phyloP scores from a whole-genome alignment of 2,797 vertebrate species.

The Hoplostethus mediterraneus region DNA sequence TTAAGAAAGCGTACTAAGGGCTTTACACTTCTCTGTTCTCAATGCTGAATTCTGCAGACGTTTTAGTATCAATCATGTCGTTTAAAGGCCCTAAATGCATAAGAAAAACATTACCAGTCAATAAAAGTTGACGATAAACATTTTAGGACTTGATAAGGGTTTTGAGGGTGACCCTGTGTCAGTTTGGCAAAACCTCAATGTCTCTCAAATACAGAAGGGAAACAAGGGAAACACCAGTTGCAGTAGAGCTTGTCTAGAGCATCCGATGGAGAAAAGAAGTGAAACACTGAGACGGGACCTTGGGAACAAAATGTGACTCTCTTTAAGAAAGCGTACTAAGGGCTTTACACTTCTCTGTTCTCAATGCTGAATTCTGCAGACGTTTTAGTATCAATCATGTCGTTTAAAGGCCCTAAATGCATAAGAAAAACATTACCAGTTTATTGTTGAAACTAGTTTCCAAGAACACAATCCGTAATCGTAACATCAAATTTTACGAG shows the following conservation, averaged over 20 bases:
- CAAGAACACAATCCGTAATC: background rate
- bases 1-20: conserved; percentile 23
- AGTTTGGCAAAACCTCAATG: background rate
- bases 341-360: conserved; percentile 3
- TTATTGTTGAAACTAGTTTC: background rate
- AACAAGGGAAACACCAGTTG: no score
- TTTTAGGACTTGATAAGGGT: background rate
- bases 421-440: background rate
- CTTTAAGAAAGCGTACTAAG: conserved; percentile 18
- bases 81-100: background rate
- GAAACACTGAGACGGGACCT: conserved; percentile 46
- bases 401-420: background rate
- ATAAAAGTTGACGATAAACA: conserved; percentile 17
- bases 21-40: background rate
- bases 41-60: background rate
- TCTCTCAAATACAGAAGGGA: background rate
- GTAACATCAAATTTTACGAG: background rate
- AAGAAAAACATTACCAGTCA: background rate
- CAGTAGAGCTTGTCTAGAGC: background rate
- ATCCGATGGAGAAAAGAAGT: conserved; percentile 34
- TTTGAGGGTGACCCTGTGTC: conserved; percentile 3
- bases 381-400: conserved; percentile 3
- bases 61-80: conserved; percentile 1
- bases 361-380: background rate
- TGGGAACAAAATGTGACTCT: conserved; percentile 22